These are phyloP conservation scores for Ophiodon elongatus DNA, from an alignment of 2,113 vertebrate genomes.

Conservation along the genomic window DNA sequence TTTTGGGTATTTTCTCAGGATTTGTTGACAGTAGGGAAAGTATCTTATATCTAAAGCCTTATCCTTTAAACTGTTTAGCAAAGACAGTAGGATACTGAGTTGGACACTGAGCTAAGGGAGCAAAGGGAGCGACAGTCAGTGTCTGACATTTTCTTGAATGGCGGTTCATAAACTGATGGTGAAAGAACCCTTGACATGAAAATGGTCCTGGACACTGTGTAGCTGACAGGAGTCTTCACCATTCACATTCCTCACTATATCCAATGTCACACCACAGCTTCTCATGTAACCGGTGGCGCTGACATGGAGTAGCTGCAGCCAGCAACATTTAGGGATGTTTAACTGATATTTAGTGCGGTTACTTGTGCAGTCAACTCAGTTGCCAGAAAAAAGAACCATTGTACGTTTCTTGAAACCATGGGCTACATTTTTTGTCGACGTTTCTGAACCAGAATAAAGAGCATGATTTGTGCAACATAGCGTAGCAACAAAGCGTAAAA, in stretches of 20 bases:
- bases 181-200: conserved; percentile 34
- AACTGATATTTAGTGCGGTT: neutral
- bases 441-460: too few relatives aligned
- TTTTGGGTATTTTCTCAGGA: neutral
- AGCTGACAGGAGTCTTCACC: conserved; percentile 30
- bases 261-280: conserved; percentile 8
- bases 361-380: neutral
- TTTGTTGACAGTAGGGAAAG: neutral
- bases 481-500: too few relatives aligned
- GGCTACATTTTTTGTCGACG: too few relatives aligned
- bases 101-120: neutral
- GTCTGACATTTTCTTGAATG: conserved; percentile 6
- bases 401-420: neutral
- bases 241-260: conserved; percentile 40
- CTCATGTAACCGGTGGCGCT: conserved; percentile 3
- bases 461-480: too few relatives aligned
- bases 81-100: conserved; percentile 11
- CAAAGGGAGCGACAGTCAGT: neutral
- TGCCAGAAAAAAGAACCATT: neutral
- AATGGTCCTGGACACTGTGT: conserved; percentile 8
- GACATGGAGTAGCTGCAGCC: conserved; percentile 1
- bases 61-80: conserved; percentile 11
- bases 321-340: neutral
- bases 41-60: neutral
- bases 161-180: neutral